Base-by-base conservation (phyloP, 2,888 invertebrate genomes). In the Amphipyra berbera region DNA sequence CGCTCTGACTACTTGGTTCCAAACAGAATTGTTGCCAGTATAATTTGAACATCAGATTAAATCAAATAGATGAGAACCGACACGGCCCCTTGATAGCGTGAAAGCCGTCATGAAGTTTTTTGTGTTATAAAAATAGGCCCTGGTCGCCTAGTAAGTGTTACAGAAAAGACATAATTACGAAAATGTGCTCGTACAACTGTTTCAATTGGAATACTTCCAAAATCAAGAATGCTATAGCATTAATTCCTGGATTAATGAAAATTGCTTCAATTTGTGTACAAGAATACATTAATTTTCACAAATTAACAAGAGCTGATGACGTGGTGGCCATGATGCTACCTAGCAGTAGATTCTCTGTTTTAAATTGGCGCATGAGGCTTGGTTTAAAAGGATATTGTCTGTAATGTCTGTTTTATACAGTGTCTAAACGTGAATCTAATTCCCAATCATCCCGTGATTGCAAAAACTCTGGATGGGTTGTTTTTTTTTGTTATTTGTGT, bases 151-250 rank as follows among this genome's bases (percentile, higher is more conserved):
- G 87, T 85, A 88, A 87, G 83, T 88, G 83, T 84, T 85, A 87
- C 79, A 88, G 88, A 88, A 90, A 90, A 90, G 87, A 90, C 88
- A 91, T 86, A 91, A 92, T 91, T 88, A 90, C 86, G 86, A 90
- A 93, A 93, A 91, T 83, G 85, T 83, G 76, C 79, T 82, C 78
- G 65, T 88, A 89, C 87, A 87, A 88, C 86, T 88, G 89, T 90
- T 90, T 88, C 86, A 81, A 86, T 94, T 94, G 94, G 94, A 94
- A 81, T 84, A 83, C 89, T 81, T 94, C 94, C 94, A 94, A 93
- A 89, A 83, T 83, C 82, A 84, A 84, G 87, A 83, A 84, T 84
- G 79, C 88, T 90, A 21, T 21, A 89, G 88, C 89, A 90, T 88
- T 91, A 88, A 89, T 88, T 88, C 85, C 83, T 86, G 89, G 88